A percentile compares a stretch with the other conserved stretches of the same genome.
Conservation (phyloP, 2,113 vertebrate species). For the Phrynocephalus versicolor region DNA sequence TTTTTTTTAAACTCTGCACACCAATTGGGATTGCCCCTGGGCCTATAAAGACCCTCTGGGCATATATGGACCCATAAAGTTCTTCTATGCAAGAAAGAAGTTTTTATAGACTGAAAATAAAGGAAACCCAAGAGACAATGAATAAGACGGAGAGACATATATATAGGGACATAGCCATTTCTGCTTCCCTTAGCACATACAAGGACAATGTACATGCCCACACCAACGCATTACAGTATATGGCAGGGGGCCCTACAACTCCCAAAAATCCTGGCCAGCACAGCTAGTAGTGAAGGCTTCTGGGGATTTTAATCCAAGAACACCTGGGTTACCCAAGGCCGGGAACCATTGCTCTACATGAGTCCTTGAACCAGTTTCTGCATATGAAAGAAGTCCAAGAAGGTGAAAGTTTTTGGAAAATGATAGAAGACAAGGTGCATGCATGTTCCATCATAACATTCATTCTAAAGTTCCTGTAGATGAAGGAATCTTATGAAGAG, state of each 20-base stretch:
- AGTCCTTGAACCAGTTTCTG: neutral
- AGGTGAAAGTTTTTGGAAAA: neutral
- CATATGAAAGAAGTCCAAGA: neutral
- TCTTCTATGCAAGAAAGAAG: neutral
- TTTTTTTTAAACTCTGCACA: neutral
- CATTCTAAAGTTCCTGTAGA: neutral
- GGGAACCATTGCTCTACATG: neutral
- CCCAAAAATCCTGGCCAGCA: too few relatives aligned
- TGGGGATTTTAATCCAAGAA: too few relatives aligned
- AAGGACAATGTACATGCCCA: neutral
- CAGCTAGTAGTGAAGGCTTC: too few relatives aligned
- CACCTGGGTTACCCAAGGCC: too few relatives aligned
- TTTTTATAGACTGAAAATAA: neutral
- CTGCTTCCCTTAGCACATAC: neutral
- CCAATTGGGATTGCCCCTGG: neutral
- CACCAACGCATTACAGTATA: neutral
- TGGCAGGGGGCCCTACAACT: too few relatives aligned
- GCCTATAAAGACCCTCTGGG: neutral
- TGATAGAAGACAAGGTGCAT: neutral
- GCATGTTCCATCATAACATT: neutral
- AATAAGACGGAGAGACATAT: neutral
- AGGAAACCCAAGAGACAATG: neutral
- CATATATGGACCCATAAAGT: too few relatives aligned
- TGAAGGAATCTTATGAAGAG: neutral
- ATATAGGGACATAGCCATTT: neutral